Conservation (phyloP, 2,888 invertebrate genomes). For the Xestia rhomboidea region DNA sequence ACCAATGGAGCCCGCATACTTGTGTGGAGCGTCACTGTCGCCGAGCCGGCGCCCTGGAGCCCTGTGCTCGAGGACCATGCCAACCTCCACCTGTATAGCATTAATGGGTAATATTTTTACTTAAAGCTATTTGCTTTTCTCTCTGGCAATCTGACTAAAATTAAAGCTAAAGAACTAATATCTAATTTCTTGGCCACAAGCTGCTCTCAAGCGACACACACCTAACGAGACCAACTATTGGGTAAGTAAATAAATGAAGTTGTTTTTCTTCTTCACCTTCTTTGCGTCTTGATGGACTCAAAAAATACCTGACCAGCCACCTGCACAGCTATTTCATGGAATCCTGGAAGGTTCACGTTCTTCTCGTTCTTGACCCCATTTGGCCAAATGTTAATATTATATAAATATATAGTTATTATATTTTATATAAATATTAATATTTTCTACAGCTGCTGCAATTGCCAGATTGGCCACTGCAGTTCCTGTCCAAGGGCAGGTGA, state of each 20-base stretch:
- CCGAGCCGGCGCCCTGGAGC: conserved; percentile 98
- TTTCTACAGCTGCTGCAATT: not conserved
- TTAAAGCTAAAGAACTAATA: not conserved
- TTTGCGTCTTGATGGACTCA: not conserved
- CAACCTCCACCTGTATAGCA: conserved; percentile 95
- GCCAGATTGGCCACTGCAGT: not conserved
- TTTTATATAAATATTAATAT: no score
- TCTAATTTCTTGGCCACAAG: not conserved
- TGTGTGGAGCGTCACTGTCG: conserved; percentile 96
- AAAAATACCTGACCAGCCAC: not conserved
- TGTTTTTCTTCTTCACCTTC: not conserved
- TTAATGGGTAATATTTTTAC: conserved; percentile 89
- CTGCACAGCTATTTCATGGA: not conserved
- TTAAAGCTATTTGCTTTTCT: not conserved
- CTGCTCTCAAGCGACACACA: not conserved
- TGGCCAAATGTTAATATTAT: no score
- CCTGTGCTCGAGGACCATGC: conserved; percentile 97
- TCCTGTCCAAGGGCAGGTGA: not conserved
- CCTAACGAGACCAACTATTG: not conserved
- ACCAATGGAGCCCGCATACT: conserved; percentile 87
- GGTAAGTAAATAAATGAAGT: not conserved
- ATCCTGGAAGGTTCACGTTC: not conserved
- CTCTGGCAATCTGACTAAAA: not conserved
- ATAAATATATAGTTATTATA: no score
- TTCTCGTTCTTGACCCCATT: no score